phyloP scores from a whole-genome alignment of 1,140 invertebrate species.

The Drosophila navojoa region DNA sequence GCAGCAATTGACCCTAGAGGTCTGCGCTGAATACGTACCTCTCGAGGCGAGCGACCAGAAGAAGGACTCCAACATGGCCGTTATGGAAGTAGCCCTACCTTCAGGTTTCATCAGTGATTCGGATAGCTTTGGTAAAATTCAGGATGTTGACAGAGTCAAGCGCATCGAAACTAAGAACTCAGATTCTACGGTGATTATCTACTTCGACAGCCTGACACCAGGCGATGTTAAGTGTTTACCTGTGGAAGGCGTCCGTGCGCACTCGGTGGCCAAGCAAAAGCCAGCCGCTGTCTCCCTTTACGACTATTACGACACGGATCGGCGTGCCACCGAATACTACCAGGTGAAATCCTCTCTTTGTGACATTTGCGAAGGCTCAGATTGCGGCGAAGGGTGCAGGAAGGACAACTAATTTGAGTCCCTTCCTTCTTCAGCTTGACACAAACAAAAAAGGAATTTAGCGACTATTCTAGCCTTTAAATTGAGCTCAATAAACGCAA shows the following conservation, averaged over 20 bases:
- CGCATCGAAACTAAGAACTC: conserved; percentile 91
- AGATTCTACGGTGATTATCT: conserved; percentile 91
- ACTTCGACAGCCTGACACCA: conserved; percentile 91
- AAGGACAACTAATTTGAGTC: conserved; percentile 9
- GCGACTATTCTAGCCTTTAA: neutral
- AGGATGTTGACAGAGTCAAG: conserved; percentile 68
- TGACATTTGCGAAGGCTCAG: conserved; percentile 90
- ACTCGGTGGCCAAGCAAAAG: conserved; percentile 93
- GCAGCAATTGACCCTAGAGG: conserved; percentile 89
- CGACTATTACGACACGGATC: conserved; percentile 94
- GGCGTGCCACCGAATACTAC: conserved; percentile 90
- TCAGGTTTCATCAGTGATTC: conserved; percentile 89
- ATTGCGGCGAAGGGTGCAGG: conserved; percentile 86
- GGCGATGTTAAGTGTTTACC: conserved; percentile 90
- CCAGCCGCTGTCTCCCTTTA: conserved; percentile 94
- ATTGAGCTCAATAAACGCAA: neutral
- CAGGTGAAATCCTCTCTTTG: conserved; percentile 88
- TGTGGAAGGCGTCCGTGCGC: conserved; percentile 92
- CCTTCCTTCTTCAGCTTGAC: neutral
- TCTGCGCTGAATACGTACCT: conserved; percentile 86
- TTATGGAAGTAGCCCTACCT: conserved; percentile 93
- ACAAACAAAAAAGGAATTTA: neutral
- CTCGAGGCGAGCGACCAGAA: conserved; percentile 34
- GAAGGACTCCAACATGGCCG: conserved; percentile 91
- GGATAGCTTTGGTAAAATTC: conserved; percentile 62